Base-by-base conservation (phyloP, 2,888 invertebrate species). In the Aspidiotus rigidus region DNA sequence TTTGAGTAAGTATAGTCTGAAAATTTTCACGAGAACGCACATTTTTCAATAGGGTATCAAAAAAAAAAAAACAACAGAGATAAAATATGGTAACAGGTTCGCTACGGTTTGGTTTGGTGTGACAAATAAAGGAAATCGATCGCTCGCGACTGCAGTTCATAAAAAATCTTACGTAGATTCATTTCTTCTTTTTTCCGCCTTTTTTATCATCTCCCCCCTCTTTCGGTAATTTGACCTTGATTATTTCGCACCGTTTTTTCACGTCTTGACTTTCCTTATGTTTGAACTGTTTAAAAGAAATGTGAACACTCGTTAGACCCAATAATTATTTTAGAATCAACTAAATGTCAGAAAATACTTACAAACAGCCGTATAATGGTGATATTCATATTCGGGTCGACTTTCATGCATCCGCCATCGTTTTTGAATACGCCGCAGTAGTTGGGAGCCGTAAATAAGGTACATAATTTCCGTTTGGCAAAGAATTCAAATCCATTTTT, bases 401-500 rank as follows among this genome's bases (percentile, higher is more conserved):
- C 67, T 60, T 60, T 59, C 67, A 67, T 67, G 40, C 67, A 67
- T 17, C 49, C 67, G 0, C 67, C 67, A 13, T 67, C 67, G 39
- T 67, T 67, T 53, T 67, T 67, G 16, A 67, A 67, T 15, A 67
- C 67, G 8, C 67, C 67, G 53, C 67, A 67, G 16, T 67, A 67
- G 40, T 67, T 67, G 15, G 67, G 67, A 67, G 67, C 67, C 5
- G 67, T 67, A 9, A 67, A 67, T 60, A 67, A 60, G 9, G 67
- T 67, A 16, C 67, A 67, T n/a, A 67, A 28, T 60, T 67, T 67
- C 49, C 67, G 56, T 67, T 67, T 67, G 10, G 64, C 61, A 44
- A 66, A 70, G 55, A 66, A 71, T 44, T 69, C 69, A 28, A 69
- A 71, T n/a, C 71, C 71, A 28, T 71, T 69, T 57, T 70, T 61